These are phyloP conservation scores for Macrostomum lignano DNA, from an alignment of 1,140 invertebrate species.

Conservation along the genomic window DNA sequence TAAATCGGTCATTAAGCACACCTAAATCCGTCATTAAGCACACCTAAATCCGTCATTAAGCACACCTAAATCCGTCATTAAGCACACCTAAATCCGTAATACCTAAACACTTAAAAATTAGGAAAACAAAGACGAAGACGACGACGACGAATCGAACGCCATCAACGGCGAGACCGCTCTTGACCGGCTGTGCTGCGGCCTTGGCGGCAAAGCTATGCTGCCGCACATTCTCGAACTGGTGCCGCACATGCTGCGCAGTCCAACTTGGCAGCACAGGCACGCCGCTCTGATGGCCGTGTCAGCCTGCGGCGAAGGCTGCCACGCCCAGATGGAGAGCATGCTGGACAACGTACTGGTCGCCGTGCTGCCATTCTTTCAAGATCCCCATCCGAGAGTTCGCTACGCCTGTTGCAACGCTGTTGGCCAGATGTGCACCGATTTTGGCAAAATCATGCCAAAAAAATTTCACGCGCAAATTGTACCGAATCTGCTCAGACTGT, in stretches of 20 bases:
- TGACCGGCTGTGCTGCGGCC: slow-evolving; percentile 60
- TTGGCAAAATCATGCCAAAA: slow-evolving; percentile 78
- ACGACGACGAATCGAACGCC: slow-evolving; percentile 61
- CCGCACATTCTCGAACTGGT: slow-evolving; percentile 55
- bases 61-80: no score
- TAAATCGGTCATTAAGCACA: no score
- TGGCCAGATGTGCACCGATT: slow-evolving; percentile 94
- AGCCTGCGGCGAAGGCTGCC: slow-evolving; percentile 83
- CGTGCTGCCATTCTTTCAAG: slow-evolving; percentile 55
- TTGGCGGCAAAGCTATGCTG: slow-evolving; percentile 69
- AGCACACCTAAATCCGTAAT: no score
- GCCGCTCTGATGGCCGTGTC: slow-evolving; percentile 93
- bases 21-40: no score
- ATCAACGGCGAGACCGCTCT: slow-evolving; percentile 79
- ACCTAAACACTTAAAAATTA: no score
- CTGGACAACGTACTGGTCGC: slow-evolving; percentile 55
- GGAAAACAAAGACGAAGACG: slow-evolving; percentile 30
- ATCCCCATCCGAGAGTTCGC: slow-evolving; percentile 64
- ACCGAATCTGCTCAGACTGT: slow-evolving; percentile 53
- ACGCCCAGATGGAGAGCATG: slow-evolving; percentile 81
- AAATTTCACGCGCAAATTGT: slow-evolving; percentile 83
- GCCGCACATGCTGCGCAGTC: slow-evolving; percentile 52
- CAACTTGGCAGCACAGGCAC: slow-evolving; percentile 39
- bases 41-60: no score
- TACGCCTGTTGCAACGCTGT: slow-evolving; percentile 96